These are phyloP conservation scores for Propithecus perrieri DNA, from an alignment of 2,797 vertebrate species.

Conservation along the genomic window DNA sequence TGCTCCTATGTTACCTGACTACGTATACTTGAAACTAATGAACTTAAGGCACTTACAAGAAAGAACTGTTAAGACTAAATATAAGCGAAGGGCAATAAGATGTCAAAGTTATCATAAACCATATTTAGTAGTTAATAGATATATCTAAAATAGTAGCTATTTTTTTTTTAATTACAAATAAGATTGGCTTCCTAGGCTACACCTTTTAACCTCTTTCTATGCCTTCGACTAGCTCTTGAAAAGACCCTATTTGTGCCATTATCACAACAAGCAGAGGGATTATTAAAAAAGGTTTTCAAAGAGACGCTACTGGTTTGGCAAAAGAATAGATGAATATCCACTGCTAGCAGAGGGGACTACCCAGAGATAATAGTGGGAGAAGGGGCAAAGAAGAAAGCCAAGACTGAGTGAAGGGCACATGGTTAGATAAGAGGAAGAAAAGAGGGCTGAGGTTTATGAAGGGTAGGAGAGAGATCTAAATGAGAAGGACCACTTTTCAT, in stretches of 20 bases:
- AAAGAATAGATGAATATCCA: neutral
- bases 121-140: neutral
- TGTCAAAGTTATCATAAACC: neutral
- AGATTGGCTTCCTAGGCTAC: neutral
- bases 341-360: neutral
- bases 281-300: conserved; percentile 18
- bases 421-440: conserved; percentile 15
- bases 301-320: conserved; percentile 5
- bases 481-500: neutral
- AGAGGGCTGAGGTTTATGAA: neutral
- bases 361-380: neutral
- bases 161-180: neutral
- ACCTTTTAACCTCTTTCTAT: neutral
- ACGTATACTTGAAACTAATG: conserved; percentile 12
- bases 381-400: neutral
- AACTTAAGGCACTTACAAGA: neutral
- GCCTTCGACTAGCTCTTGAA: conserved; percentile 23
- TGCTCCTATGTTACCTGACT: neutral
- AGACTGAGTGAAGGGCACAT: neutral
- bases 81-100: conserved; percentile 26
- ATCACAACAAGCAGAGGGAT: neutral
- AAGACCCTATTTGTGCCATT: neutral
- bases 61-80: conserved; percentile 40
- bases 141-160: neutral
- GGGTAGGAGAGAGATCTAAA: neutral